Conservation (phyloP, 2,113 vertebrate genomes). For the Cichladusa arquata region DNA sequence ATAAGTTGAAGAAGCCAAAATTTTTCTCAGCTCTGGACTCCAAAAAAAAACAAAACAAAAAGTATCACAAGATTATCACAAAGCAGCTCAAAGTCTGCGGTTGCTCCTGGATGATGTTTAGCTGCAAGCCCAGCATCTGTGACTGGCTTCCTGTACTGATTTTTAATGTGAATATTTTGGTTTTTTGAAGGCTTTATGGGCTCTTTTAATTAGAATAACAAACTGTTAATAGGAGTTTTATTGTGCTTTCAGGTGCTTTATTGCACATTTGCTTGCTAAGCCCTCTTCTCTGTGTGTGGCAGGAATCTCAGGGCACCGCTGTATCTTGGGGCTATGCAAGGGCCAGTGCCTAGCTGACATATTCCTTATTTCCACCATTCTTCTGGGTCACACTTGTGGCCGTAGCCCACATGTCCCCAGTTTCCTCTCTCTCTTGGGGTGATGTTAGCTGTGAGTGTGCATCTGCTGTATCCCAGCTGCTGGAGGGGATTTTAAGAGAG, state of each 20-base stretch:
- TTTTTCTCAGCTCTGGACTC: not conserved
- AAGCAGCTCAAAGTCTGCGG: not conserved
- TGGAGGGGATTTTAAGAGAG: not conserved
- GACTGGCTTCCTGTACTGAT: not conserved
- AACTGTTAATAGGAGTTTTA: not conserved
- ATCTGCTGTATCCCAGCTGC: not conserved
- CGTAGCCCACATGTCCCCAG: rapidly evolving
- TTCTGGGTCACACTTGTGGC: not conserved
- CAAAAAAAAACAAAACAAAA: not conserved
- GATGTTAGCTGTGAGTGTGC: not conserved
- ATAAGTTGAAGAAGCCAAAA: not conserved
- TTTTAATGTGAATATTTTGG: not conserved
- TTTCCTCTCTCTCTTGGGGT: not conserved
- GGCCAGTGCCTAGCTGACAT: not conserved
- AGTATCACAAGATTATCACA: not conserved
- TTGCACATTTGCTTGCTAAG: not conserved
- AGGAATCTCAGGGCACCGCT: not conserved
- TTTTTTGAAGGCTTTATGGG: not conserved
- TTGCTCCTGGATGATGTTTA: not conserved
- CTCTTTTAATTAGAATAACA: not conserved
- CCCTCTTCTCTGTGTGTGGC: rapidly evolving
- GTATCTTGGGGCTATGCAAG: not conserved
- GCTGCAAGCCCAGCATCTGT: not conserved
- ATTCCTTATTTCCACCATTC: not conserved
- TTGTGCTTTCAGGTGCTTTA: not conserved